These are phyloP conservation scores for Pangasius macronema DNA, from an alignment of 2,797 vertebrate species.

Conservation along the genomic window DNA sequence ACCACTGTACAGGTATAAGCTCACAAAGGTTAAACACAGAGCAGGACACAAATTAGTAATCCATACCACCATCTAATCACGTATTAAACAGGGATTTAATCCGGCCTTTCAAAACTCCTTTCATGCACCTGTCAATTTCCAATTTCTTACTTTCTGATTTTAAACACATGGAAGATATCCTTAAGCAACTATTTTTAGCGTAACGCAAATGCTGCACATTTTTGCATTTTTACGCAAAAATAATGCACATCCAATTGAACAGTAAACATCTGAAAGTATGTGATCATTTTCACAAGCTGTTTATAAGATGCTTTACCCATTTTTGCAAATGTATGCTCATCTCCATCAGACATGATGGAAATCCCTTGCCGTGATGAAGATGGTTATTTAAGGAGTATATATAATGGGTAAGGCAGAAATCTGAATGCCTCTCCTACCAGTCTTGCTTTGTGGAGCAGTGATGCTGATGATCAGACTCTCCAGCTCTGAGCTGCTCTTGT, in stretches of 20 bases:
- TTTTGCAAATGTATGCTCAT: not conserved
- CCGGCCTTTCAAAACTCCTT: not conserved
- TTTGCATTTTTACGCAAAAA: not conserved
- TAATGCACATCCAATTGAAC: not conserved
- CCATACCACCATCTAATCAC: not conserved
- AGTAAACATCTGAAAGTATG: not conserved
- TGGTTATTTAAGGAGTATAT: not conserved
- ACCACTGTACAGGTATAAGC: constrained; percentile 29
- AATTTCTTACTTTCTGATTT: not conserved
- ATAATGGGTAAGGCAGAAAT: constrained; percentile 8
- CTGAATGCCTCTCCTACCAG: constrained; percentile 73
- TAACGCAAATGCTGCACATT: not conserved
- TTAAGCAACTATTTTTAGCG: not conserved
- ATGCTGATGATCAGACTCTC: constrained; percentile 89
- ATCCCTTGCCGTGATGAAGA: not conserved
- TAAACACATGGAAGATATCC: not conserved
- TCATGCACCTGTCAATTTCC: not conserved
- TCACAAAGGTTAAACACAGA: not conserved
- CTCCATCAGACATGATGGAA: too few relatives aligned
- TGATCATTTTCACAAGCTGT: not conserved
- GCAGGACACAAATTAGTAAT: not conserved
- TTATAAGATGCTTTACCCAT: not conserved
- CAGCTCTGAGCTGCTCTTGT: constrained; percentile 83
- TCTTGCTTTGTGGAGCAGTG: constrained; percentile 84
- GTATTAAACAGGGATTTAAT: not conserved